phyloP scores from a whole-genome alignment of 2,113 vertebrate species.

The Nothoprocta perdicaria region DNA sequence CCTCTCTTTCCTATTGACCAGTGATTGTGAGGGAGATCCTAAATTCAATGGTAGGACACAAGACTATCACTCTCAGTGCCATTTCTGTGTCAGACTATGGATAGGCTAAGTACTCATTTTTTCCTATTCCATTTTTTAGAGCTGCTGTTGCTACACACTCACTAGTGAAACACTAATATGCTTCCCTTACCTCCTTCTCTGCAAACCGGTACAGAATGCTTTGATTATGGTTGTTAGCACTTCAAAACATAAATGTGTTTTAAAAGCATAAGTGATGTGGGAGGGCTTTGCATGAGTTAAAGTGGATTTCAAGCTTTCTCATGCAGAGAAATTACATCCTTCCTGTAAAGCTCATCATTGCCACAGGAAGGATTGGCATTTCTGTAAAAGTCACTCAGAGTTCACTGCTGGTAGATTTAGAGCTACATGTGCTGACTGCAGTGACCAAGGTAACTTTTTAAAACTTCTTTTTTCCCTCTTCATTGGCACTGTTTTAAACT shows the following conservation, averaged over 20 bases:
- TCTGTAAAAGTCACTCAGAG: background rate
- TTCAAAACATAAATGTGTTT: background rate
- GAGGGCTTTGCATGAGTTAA: background rate
- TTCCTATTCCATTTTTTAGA: background rate
- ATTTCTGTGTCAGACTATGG: background rate
- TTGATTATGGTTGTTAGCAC: background rate
- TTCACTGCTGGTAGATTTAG: background rate
- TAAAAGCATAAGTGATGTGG: background rate
- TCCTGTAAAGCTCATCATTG: background rate
- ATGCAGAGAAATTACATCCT: background rate
- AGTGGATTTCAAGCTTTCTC: background rate
- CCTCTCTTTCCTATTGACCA: rapidly evolving
- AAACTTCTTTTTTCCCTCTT: background rate
- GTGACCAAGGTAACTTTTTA: background rate
- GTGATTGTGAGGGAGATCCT: rapidly evolving
- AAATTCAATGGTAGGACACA: background rate
- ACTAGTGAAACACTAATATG: background rate
- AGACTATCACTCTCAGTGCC: background rate
- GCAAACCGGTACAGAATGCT: background rate
- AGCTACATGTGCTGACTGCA: background rate
- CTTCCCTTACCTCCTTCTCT: background rate
- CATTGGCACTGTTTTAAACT: background rate
- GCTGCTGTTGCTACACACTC: background rate
- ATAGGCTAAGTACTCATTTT: background rate
- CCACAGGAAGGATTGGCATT: background rate